phyloP scores from a whole-genome alignment of 2,113 vertebrate species.

The Hepsetus odoe region DNA sequence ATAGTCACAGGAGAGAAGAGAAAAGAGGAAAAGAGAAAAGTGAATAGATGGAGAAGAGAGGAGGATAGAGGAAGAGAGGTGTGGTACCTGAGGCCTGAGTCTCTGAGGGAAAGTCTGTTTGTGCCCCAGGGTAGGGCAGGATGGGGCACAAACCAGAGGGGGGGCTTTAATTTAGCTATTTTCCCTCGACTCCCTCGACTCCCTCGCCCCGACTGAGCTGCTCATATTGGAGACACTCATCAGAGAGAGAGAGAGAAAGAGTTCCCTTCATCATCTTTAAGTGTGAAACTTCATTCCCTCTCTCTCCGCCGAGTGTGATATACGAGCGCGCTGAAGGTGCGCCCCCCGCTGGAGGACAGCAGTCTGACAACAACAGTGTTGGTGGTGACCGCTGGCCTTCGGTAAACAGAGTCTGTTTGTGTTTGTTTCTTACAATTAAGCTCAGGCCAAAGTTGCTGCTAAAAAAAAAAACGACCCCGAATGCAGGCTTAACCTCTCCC shows the following conservation, averaged over 20 bases:
- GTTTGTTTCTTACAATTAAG: conserved; percentile 46
- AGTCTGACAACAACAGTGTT: conserved; percentile 41
- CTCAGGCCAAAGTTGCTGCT: conserved; percentile 34
- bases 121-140: conserved; percentile 73
- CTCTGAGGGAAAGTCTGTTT: conserved; percentile 62
- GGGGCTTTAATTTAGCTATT: conserved; percentile 74
- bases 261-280: conserved; percentile 1
- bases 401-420: conserved; percentile 25
- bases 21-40: not conserved
- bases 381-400: conserved; percentile 18
- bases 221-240: conserved; percentile 70
- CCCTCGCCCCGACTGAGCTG: conserved; percentile 75
- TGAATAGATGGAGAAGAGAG: not conserved
- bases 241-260: conserved; percentile 1
- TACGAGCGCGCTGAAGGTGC: not conserved
- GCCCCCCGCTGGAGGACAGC: not conserved
- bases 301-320: conserved; percentile 64
- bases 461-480: not conserved
- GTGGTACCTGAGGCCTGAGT: not conserved
- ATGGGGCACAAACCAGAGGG: too few relatives aligned
- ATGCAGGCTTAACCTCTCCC: conserved; percentile 39
- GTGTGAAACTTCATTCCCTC: conserved; percentile 3
- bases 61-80: not conserved
- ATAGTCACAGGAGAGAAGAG: not conserved
- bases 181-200: conserved; percentile 62